Evolutionary conservation across 2,797 vertebrate species (phyloP), one percentile per base, ranked within the genome.

Genomic region (Danio kyathit): DNA sequence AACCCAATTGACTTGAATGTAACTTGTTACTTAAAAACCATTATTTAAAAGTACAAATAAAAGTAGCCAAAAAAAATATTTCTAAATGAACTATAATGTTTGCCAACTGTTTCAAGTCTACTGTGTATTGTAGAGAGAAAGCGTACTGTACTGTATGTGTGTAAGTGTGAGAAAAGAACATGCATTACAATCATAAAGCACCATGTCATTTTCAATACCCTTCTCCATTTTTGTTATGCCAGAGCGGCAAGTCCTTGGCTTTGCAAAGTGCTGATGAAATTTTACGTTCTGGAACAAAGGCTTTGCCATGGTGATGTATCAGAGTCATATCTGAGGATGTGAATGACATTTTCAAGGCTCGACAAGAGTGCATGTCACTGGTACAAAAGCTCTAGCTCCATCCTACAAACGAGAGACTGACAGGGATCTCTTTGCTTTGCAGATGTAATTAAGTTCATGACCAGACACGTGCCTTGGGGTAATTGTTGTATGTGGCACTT

Each of bases 291-390:
- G 51, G 70, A 77, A 77, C 78, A 84, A 64, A 84, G 19, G 29
- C 40, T 81, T 80, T 72, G 63, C 70, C 19, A 61, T 69, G 70
- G 81, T 69, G 63, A 79, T 17, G 3, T 59, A 54, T 61, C 46
- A 73, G 59, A 70, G 46, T 52, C 43, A 69, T 41, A 71, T 76
- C 49, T 49, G 4, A 17, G 54, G 64, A 65, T 74, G 52, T 79
- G 56, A 86, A 71, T 81, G 74, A 44, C 82, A 82, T 79, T 72
- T 64, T 86, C 65, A 76, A 79, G 72, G 66, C 60, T 61, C 21
- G 5, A 21, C 59, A 61, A 76, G 61, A 79, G 77, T 70, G 49
- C 64, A 80, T 79, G 82, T 64, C 63, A 78, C 57, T 56, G 16
- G 66, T 21, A 19, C 38, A 64, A 56, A 52, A 78, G 41, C 19